A percentile compares a stretch with the other conserved stretches of the same genome.
These are phyloP conservation scores for Diabrotica undecimpunctata DNA, from an alignment of 1,140 invertebrate species.

Conservation along the genomic window DNA sequence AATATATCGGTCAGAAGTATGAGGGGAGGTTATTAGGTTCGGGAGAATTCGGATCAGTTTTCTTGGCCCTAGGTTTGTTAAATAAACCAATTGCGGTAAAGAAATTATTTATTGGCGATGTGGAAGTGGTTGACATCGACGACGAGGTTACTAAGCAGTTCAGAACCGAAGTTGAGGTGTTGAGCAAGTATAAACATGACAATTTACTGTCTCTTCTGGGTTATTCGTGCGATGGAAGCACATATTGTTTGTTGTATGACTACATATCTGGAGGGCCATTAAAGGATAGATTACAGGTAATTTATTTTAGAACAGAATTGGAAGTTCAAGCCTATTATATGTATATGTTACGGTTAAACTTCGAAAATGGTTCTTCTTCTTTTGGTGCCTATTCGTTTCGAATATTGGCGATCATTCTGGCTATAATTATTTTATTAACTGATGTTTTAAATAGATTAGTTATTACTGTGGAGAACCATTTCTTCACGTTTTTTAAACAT, in stretches of 20 bases:
- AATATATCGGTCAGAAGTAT: slow-evolving; percentile 18
- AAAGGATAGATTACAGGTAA: slow-evolving; percentile 54
- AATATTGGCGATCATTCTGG: too few relatives aligned
- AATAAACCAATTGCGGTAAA: slow-evolving; percentile 60
- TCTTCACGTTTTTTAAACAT: too few relatives aligned
- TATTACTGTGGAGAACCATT: too few relatives aligned
- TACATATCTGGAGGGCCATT: slow-evolving; percentile 68
- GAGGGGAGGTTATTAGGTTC: slow-evolving; percentile 56
- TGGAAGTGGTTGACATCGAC: slow-evolving; percentile 44
- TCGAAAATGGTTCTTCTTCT: too few relatives aligned
- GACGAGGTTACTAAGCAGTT: slow-evolving; percentile 57
- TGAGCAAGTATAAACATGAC: slow-evolving; percentile 58
- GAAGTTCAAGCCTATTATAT: too few relatives aligned
- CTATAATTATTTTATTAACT: too few relatives aligned
- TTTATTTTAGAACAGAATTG: too few relatives aligned
- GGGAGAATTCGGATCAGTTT: slow-evolving; percentile 70
- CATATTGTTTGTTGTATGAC: slow-evolving; percentile 64
- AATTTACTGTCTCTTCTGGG: slow-evolving; percentile 66
- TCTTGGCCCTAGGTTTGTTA: slow-evolving; percentile 52
- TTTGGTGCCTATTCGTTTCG: slow-evolving; percentile 3
- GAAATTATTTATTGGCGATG: slow-evolving; percentile 50
- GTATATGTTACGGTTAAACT: too few relatives aligned
- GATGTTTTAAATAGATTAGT: too few relatives aligned
- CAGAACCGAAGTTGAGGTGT: slow-evolving; percentile 60
- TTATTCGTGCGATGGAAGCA: slow-evolving; percentile 60